phyloP scores from a whole-genome alignment of 2,797 vertebrate genomes.

The Pantherophis alleghaniensis region DNA sequence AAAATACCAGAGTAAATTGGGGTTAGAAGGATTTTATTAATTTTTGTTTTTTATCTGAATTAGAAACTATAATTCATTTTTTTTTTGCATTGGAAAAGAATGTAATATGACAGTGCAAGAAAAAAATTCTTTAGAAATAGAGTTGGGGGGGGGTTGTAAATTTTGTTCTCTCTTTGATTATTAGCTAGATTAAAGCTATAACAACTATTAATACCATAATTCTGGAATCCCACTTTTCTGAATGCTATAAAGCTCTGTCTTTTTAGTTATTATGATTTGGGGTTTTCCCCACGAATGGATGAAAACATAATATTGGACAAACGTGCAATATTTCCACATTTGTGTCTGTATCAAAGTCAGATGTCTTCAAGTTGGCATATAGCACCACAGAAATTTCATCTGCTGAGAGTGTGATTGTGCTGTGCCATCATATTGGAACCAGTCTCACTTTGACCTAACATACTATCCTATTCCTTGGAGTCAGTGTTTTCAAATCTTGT shows the following conservation, averaged over 20 bases:
- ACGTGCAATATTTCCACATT: constrained; percentile 46
- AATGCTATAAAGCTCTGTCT: constrained; percentile 27
- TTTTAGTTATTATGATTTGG: constrained; percentile 54
- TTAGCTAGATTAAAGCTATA: background rate
- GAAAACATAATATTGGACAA: constrained; percentile 25
- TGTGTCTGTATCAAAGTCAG: constrained; percentile 54
- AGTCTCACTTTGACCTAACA: constrained; percentile 66
- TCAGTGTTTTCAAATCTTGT: constrained; percentile 57
- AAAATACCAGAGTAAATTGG: background rate
- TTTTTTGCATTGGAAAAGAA: background rate
- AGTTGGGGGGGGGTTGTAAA: constrained; percentile 16
- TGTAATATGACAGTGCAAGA: background rate
- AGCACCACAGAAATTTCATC: constrained; percentile 54
- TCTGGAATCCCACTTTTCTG: background rate
- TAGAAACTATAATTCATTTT: background rate
- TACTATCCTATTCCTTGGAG: constrained; percentile 58
- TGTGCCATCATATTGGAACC: constrained; percentile 57
- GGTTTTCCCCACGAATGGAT: constrained; percentile 38
- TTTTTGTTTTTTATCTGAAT: background rate
- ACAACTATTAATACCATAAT: constrained; percentile 5
- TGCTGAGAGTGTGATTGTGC: constrained; percentile 51
- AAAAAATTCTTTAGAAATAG: background rate
- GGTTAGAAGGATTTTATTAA: background rate
- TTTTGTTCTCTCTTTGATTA: background rate
- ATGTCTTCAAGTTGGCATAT: constrained; percentile 43